phyloP scores from a whole-genome alignment of 1,140 invertebrate species.

The Leptopilina clavipes region DNA sequence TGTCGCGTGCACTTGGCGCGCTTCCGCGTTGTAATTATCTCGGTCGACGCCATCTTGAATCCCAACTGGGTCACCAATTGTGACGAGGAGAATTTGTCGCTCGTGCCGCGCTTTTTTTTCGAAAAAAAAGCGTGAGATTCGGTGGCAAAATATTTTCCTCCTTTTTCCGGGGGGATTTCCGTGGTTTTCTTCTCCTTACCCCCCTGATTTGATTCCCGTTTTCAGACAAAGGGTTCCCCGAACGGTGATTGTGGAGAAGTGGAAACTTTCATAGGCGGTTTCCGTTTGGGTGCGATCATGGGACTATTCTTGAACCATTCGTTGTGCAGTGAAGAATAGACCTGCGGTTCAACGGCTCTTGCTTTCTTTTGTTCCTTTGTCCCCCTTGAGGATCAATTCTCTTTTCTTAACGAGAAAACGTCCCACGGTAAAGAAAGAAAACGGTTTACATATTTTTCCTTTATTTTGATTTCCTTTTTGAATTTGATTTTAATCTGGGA shows the following conservation, averaged over 20 bases:
- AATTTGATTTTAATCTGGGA: too few relatives aligned
- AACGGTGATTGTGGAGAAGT: not conserved
- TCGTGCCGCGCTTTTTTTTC: constrained; percentile 35
- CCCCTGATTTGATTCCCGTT: not conserved
- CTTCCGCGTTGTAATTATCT: constrained; percentile 52
- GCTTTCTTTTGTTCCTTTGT: constrained; percentile 15
- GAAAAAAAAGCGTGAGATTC: too few relatives aligned
- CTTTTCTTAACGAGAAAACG: constrained; percentile 8
- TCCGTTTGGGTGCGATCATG: not conserved
- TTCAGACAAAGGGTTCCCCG: not conserved
- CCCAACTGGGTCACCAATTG: constrained; percentile 54
- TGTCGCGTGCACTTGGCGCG: constrained; percentile 35
- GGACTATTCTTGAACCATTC: constrained; percentile 21
- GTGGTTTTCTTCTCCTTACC: not conserved
- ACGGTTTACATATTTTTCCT: too few relatives aligned
- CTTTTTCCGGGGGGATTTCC: not conserved
- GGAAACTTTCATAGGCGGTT: constrained; percentile 5
- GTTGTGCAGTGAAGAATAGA: constrained; percentile 27
- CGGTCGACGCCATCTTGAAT: constrained; percentile 51
- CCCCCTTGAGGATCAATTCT: not conserved
- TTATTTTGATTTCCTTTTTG: too few relatives aligned
- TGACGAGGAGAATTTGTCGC: constrained; percentile 28
- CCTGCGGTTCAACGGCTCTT: not conserved
- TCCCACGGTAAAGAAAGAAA: too few relatives aligned
- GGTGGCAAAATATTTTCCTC: too few relatives aligned